Evolutionary conservation across 2,888 invertebrate species (phyloP), one percentile per base, ranked within the genome.

Genomic region (Caenorhabditis sinica): DNA sequence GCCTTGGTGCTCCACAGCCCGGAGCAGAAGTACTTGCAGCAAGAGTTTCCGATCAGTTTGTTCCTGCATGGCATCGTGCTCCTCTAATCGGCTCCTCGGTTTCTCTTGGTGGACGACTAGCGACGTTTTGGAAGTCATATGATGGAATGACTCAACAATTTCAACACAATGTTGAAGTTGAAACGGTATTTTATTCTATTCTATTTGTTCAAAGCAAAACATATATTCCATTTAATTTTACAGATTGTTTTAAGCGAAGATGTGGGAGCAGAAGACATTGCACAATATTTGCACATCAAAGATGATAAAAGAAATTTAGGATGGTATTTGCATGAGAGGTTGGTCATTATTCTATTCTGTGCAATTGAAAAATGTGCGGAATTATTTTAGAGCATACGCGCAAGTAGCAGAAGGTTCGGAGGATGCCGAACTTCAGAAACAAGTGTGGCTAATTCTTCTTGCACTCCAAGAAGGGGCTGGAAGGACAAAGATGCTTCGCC

Each of bases 1-100:
- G 74, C 36, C 60, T 86, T 28, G 86, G 84, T 20, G 25, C 61
- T 23, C 68, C 77, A 3, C 77, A 77, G 45, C 77, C 75, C 0
- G 77, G 72, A 1, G 82, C 76, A 1, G 82, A 82, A 58, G 82
- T 82, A 40, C 56, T 82, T 15, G 82, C 82, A 23, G 36, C 82
- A 0, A 53, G 76, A 6, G 20, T 82, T 28, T 17, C 71, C 20
- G 71, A 82, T 53, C 53, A 71, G 28, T 73, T 83, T 43, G 77
- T 83, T 40, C 83, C 83, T 0, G 76, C 77, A 2, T 83, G 83
- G 83, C 61, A 61, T 4, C 66, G 77, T n/a, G 83, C 83, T n/a
- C 77, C 83, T 5, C 45, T 76, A 23, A 76, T 72, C 23, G 77
- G 83, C 0, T 45, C 83, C 4, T 83, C 83, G 2, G 23, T 83